Evolutionary conservation across 2,113 vertebrate species (phyloP).

Genomic region (Seriola dumerili): DNA sequence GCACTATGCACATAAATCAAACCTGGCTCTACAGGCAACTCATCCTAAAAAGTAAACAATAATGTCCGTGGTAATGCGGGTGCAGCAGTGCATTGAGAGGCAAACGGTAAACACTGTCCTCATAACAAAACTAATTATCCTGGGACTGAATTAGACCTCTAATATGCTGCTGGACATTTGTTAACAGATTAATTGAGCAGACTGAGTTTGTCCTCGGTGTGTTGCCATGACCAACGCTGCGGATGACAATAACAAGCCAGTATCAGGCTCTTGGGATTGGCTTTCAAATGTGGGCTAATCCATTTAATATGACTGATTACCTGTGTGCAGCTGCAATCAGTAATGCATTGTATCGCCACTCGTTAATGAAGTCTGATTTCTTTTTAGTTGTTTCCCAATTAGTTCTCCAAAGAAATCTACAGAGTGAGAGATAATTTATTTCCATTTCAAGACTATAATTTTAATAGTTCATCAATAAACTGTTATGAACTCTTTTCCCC

Average conservation of each 20-base stretch:
- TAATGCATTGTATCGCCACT: not conserved
- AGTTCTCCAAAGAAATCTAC: not conserved
- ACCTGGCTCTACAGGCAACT: constrained; percentile 41
- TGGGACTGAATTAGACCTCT: constrained; percentile 44
- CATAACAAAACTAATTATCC: constrained; percentile 65
- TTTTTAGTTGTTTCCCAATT: not conserved
- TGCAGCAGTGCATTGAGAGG: constrained; percentile 61
- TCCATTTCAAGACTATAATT: constrained; percentile 3
- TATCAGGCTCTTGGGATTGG: not conserved
- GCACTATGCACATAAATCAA: constrained; percentile 42
- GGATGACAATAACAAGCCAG: constrained; percentile 32
- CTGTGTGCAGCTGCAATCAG: constrained; percentile 22
- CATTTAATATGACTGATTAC: constrained; percentile 28
- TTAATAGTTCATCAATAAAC: constrained; percentile 19
- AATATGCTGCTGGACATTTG: constrained; percentile 59
- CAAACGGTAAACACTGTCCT: constrained; percentile 53
- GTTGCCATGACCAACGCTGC: constrained; percentile 28
- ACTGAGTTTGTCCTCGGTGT: constrained; percentile 24
- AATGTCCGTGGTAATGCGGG: constrained; percentile 51
- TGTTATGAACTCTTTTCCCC: not conserved
- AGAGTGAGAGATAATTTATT: not conserved
- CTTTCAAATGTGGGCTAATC: constrained; percentile 30
- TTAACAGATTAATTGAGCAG: constrained; percentile 53
- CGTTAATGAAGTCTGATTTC: constrained; percentile 7
- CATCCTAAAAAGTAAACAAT: constrained; percentile 56